Evolutionary conservation across 92 coral and sea anemone species (phyloP).

Genomic region (Actinernus sp.): DNA sequence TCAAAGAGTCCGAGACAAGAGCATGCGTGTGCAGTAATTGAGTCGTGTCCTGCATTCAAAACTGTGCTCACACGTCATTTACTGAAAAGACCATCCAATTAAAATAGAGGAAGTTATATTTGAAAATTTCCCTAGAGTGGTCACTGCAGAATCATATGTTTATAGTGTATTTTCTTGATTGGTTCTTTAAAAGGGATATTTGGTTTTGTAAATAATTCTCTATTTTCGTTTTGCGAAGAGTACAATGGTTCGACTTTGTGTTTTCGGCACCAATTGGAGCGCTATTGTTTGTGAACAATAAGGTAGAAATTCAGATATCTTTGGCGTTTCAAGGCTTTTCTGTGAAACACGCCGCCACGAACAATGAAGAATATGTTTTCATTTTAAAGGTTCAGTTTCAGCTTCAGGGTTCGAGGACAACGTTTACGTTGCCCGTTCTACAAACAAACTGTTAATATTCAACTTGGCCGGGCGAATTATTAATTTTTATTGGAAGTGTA

Average conservation of each 20-base stretch:
- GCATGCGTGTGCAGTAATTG: slow-evolving; percentile 96
- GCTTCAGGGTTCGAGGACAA: slow-evolving; percentile 36
- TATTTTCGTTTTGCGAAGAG: slow-evolving; percentile 70
- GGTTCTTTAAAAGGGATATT: slow-evolving; percentile 89
- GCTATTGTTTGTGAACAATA: slow-evolving; percentile 82
- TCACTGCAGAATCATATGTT: slow-evolving; percentile 68
- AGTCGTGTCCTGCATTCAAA: slow-evolving; percentile 73
- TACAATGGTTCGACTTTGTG: slow-evolving; percentile 77
- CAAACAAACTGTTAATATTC: slow-evolving; percentile 87
- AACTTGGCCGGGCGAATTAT: slow-evolving; percentile 77
- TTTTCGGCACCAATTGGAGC: slow-evolving; percentile 78
- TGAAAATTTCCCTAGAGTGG: slow-evolving; percentile 76
- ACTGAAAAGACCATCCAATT: slow-evolving; percentile 98
- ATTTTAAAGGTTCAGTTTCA: slow-evolving; percentile 63
- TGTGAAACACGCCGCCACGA: slow-evolving; percentile 70
- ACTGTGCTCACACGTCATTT: slow-evolving; percentile 79
- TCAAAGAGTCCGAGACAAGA: slow-evolving; percentile 73
- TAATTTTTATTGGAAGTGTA: slow-evolving; percentile 88
- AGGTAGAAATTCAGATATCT: slow-evolving; percentile 83
- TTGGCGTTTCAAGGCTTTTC: slow-evolving; percentile 76
- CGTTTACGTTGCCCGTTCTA: slow-evolving; percentile 19
- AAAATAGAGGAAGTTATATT: slow-evolving; percentile 80
- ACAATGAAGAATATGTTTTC: slow-evolving; percentile 82
- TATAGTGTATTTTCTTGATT: slow-evolving; percentile 82
- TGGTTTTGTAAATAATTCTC: slow-evolving; percentile 92